Base-by-base conservation (phyloP, 2,888 invertebrate genomes). In the Leucozona laternaria region DNA sequence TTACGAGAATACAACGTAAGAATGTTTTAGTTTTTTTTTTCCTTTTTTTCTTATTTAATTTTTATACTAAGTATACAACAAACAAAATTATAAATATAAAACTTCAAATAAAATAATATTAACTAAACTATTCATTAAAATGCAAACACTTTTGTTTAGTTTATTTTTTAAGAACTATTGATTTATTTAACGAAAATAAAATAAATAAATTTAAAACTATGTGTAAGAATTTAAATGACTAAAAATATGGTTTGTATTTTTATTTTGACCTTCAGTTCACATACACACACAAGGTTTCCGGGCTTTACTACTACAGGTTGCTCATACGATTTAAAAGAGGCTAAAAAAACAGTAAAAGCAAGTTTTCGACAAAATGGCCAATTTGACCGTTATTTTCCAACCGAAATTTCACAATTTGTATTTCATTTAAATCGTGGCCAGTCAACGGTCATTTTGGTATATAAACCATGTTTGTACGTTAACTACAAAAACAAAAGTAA, bases 11-110 rank as follows among this genome's bases (percentile, higher is more conserved):
- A 66, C 34, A 57, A 20, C 10, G 20, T 60, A 34, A 57, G 34
- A 75, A 77, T 50, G 50, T 45, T 31, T 57, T 58, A 66, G 37
- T 60, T 84, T 73, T 73, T 22, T 48, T 60, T 60, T 45, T 17
- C 20, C 34, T 25, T 68, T 68, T 77, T 53, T 71, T 70, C 20
- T 71, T 62, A 64, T 68, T 50, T 82, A 77, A 77, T 48, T 73
- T 85, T 73, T 80, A 53, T 70, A 53, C 60, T 77, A 84, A 76
- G 84, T 71, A 72, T 76, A 76, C 58, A 50, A 48, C 34, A 48
- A 64, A 64, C 50, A 68, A 50, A 76, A 31, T 50, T 28, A 78
- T 31, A 73, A 34, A 73, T 34, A 79, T 34, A 31, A 53, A 68
- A 37, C 22, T 37, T 68, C 6, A 77, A 37, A 80, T 48, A 77